These are phyloP conservation scores for Frankliniella intonsa DNA, from an alignment of 2,888 invertebrate genomes.

Conservation along the genomic window DNA sequence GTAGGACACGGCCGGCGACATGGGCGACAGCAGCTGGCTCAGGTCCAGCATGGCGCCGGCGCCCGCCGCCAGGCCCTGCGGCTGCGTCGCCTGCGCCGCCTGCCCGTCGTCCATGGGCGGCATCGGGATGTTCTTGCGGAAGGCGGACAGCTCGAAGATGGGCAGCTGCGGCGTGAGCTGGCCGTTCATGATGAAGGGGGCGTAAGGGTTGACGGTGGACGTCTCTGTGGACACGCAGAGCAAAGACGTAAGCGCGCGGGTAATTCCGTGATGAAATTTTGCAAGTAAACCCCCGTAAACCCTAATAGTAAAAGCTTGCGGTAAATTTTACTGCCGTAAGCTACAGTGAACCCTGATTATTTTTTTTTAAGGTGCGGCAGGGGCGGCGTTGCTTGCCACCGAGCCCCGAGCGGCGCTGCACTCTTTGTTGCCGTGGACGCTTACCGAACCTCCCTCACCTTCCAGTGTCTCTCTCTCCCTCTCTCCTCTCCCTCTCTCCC, in stretches of 20 bases:
- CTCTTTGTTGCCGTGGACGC: too few relatives aligned
- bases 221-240: not conserved
- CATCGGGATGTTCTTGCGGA: slow-evolving; percentile 41
- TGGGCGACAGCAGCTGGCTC: not conserved
- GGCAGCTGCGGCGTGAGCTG: slow-evolving; percentile 39
- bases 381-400: too few relatives aligned
- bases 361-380: too few relatives aligned
- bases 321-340: too few relatives aligned
- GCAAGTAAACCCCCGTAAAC: not conserved
- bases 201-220: not conserved
- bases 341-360: too few relatives aligned
- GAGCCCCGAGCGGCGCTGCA: too few relatives aligned
- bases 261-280: not conserved
- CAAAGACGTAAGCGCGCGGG: not conserved
- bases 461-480: too few relatives aligned
- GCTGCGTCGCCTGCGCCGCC: not conserved
- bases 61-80: not conserved
- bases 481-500: too few relatives aligned
- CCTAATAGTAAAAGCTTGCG: too few relatives aligned
- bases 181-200: slow-evolving; percentile 33
- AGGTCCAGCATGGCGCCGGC: slow-evolving; percentile 28
- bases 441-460: too few relatives aligned
- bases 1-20: not conserved
- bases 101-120: not conserved
- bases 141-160: slow-evolving; percentile 39